These are phyloP conservation scores for Porites lutea DNA, from an alignment of 64 coral and sea anemone species.

Conservation along the genomic window DNA sequence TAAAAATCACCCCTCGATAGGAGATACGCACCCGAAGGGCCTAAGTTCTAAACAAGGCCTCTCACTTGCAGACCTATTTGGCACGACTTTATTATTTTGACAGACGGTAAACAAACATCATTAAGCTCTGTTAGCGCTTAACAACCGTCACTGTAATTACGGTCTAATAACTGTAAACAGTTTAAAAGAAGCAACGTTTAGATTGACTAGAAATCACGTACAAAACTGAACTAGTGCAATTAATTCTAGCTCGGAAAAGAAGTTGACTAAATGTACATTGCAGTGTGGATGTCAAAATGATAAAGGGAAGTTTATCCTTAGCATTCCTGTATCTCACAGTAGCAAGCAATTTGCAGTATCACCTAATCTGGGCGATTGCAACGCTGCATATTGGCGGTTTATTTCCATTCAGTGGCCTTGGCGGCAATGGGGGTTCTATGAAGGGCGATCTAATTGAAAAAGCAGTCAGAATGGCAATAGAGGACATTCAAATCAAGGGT, in stretches of 20 bases:
- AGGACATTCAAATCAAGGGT: constrained; percentile 62
- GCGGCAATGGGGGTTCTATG: neutral
- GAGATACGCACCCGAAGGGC: too few relatives aligned
- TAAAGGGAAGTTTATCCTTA: neutral
- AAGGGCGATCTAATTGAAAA: constrained; percentile 15
- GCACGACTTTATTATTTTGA: neutral
- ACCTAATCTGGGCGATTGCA: neutral
- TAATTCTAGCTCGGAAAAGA: neutral
- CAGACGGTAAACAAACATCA: constrained; percentile 12
- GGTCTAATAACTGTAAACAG: constrained; percentile 29
- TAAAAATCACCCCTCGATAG: too few relatives aligned
- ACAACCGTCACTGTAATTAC: constrained; percentile 6
- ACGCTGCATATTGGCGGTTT: constrained; percentile 68
- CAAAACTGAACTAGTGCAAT: too few relatives aligned
- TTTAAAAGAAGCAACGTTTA: constrained; percentile 6
- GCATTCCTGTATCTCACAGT: constrained; percentile 57
- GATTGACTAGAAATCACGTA: neutral
- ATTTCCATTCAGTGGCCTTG: constrained; percentile 46
- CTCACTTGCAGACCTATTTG: neutral
- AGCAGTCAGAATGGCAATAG: constrained; percentile 57
- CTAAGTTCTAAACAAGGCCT: neutral
- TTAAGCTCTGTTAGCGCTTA: constrained; percentile 15
- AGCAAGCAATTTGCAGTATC: neutral
- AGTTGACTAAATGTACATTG: neutral
- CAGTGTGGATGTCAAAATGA: neutral